Evolutionary conservation across 2,797 vertebrate species (phyloP), one percentile per base, ranked within the genome.

Genomic region (Pangasius larnaudii): DNA sequence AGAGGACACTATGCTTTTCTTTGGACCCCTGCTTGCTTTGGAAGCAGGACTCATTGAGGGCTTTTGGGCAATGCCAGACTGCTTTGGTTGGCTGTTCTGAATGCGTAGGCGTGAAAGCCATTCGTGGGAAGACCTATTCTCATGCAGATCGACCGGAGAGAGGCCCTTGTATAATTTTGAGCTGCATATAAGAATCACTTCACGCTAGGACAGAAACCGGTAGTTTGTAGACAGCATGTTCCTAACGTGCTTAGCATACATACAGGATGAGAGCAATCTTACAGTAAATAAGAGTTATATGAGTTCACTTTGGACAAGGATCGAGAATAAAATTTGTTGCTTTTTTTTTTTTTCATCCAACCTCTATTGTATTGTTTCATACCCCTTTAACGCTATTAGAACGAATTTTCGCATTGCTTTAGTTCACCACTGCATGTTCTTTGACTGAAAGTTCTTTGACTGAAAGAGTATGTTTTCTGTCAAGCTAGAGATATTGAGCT

Each of bases 101-200:
- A 94, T 90, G 89, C 61, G 77, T 80, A 77, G 88, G 91, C 77
- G 85, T 90, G 86, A 86, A 85, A 90, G 85, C 63, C 89, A 93
- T 89, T 85, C 87, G 93, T 93, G 94, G 94, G 92, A 93, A 92
- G 86, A 84, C 93, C 91, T 93, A 95, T 95, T 96, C 90, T 95
- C 89, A 95, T 95, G 95, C 93, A 95, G 94, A 95, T 96, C 91
- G 93, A 94, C 93, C 90, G 83, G 93, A 95, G 93, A 94, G 91
- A 91, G 90, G 78, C 88, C 88, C 91, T 85, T 91, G 90, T 89
- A 89, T 91, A n/a, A 81, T 90, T 87, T 87, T 81, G 79, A 89
- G 65, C 87, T 39, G 90, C 89, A 90, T 91, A 90, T 87, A 90
- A 93, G 89, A 93, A 86, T 87, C 61, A 89, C 49, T 84, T 67